Evolutionary conservation across 2,888 invertebrate species (phyloP).

Genomic region (Alcis repandata): DNA sequence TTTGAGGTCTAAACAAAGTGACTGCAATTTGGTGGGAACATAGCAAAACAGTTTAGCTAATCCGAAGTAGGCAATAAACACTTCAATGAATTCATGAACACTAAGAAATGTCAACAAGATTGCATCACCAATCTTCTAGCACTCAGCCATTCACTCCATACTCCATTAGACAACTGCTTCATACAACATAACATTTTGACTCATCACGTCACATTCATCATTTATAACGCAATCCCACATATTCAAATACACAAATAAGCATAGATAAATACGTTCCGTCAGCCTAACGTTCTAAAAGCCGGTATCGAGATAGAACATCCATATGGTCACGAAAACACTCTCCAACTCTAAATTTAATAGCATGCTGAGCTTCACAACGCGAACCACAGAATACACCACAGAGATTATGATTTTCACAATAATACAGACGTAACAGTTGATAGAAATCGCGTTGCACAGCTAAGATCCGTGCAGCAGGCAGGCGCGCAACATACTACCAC

Average conservation of each 20-base stretch:
- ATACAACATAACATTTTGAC: slow-evolving; percentile 10
- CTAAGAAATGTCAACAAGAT: slow-evolving; percentile 12
- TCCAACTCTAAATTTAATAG: background rate
- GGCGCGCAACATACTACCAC: slow-evolving; percentile 68
- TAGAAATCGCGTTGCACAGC: slow-evolving; percentile 26
- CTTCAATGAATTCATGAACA: slow-evolving; percentile 15
- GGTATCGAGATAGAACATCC: slow-evolving; percentile 10
- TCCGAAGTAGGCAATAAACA: slow-evolving; percentile 2
- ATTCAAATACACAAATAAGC: background rate
- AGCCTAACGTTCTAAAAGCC: slow-evolving; percentile 7
- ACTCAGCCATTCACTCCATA: background rate
- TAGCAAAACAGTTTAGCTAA: background rate
- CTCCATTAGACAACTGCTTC: background rate
- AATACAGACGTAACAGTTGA: slow-evolving; percentile 13
- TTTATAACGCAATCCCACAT: slow-evolving; percentile 9
- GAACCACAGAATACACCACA: background rate
- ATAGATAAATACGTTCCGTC: slow-evolving; percentile 1
- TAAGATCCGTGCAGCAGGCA: slow-evolving; percentile 68
- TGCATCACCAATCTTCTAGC: slow-evolving; percentile 14
- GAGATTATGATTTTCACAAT: background rate
- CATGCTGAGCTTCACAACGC: background rate
- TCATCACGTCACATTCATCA: slow-evolving; percentile 17
- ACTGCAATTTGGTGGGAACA: background rate
- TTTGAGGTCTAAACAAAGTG: background rate
- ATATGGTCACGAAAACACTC: slow-evolving; percentile 23